Percentiles rank a stretch among this genome's conserved stretches.
These are phyloP conservation scores for Ectemnius continuus DNA, from an alignment of 2,888 invertebrate species.

Conservation along the genomic window DNA sequence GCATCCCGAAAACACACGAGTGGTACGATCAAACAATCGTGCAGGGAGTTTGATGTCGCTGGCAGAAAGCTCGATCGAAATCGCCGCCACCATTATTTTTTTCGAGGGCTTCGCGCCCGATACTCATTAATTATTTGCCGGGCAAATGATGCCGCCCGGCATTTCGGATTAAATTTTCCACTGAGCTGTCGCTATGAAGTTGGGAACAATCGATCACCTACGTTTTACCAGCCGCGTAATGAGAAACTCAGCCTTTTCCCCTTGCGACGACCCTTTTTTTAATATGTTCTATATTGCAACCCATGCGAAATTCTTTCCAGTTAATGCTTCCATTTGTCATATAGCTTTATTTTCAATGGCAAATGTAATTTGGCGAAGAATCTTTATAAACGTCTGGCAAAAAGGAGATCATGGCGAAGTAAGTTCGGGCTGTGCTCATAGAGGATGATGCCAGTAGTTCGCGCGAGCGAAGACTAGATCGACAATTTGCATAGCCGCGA, in stretches of 20 bases:
- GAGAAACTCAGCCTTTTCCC: not conserved
- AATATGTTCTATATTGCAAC: no score
- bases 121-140: slow-evolving; percentile 55
- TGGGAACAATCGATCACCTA: not conserved
- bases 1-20: no score
- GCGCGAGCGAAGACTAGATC: slow-evolving; percentile 14
- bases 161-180: slow-evolving; percentile 22
- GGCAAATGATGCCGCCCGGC: slow-evolving; percentile 28
- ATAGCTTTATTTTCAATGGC: no score
- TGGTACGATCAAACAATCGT: not conserved
- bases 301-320: no score
- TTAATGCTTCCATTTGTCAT: no score
- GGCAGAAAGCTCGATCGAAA: not conserved
- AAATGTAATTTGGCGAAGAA: no score
- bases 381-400: no score
- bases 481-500: slow-evolving; percentile 55
- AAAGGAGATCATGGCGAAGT: not conserved
- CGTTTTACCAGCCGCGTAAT: slow-evolving; percentile 25
- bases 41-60: slow-evolving; percentile 4
- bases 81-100: slow-evolving; percentile 29
- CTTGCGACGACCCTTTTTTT: no score
- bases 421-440: not conserved
- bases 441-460: not conserved
- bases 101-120: not conserved
- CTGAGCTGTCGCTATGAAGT: slow-evolving; percentile 24